phyloP scores from a whole-genome alignment of 2,113 vertebrate species.

The Notothenia coriiceps region DNA sequence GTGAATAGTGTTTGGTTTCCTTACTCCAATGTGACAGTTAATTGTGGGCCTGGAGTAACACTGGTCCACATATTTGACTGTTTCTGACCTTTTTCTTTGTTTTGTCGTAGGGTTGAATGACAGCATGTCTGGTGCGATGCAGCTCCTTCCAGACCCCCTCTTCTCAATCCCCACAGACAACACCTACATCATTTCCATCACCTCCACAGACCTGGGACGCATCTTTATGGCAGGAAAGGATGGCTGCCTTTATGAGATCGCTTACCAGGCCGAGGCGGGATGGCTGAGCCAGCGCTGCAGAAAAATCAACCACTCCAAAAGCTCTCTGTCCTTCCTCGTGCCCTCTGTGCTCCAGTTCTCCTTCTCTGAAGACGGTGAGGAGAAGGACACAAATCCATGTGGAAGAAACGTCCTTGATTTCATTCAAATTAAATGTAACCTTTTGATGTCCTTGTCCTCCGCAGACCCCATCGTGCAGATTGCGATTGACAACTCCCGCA shows the following conservation, averaged over 20 bases:
- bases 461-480: constrained; percentile 97
- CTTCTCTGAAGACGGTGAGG: constrained; percentile 96
- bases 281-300: constrained; percentile 97
- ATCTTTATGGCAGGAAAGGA: constrained; percentile 98
- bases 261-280: constrained; percentile 97
- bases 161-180: constrained; percentile 98
- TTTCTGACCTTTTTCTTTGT: constrained; percentile 8
- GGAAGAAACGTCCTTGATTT: background rate
- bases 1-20: too few species aligned
- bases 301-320: constrained; percentile 99
- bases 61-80: too few species aligned
- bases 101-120: constrained; percentile 87
- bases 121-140: constrained; percentile 95
- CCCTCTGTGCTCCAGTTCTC: constrained; percentile 96
- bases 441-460: background rate
- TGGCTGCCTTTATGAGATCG: constrained; percentile 97
- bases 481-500: constrained; percentile 94
- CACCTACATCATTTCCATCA: constrained; percentile 93
- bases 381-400: background rate
- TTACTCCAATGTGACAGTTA: too few species aligned
- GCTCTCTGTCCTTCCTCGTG: constrained; percentile 92
- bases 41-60: too few species aligned
- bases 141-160: constrained; percentile 94
- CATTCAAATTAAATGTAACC: background rate
- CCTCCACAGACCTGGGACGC: constrained; percentile 92